These are phyloP conservation scores for Pollicipes pollicipes DNA, from an alignment of 1,140 invertebrate species.

Conservation along the genomic window DNA sequence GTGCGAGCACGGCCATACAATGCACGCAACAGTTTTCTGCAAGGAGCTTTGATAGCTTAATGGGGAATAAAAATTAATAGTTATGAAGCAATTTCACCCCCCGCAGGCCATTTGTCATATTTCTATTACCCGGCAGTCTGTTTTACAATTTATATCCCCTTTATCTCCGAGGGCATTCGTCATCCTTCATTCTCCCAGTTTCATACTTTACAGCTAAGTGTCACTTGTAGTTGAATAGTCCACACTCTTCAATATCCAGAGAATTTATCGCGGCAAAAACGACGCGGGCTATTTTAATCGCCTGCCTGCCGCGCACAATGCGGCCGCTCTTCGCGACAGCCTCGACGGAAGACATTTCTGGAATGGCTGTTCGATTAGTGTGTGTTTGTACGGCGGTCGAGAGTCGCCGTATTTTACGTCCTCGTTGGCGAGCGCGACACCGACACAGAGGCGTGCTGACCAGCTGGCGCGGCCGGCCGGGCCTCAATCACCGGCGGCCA, in stretches of 20 bases:
- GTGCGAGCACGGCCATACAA: not conserved
- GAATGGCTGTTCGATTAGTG: not conserved
- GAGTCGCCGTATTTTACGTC: not conserved
- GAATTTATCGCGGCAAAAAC: not conserved
- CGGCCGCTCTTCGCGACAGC: not conserved
- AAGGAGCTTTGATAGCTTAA: constrained; percentile 2
- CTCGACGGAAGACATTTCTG: no score
- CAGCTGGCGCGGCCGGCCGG: no score
- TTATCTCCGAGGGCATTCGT: not conserved
- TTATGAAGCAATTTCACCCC: constrained; percentile 1
- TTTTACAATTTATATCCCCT: not conserved
- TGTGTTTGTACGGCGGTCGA: not conserved
- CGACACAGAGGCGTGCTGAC: no score
- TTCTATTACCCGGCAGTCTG: not conserved
- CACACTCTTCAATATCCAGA: not conserved
- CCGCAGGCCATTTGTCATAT: not conserved
- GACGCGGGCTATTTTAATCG: not conserved
- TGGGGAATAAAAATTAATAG: not conserved
- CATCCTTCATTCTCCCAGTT: not conserved
- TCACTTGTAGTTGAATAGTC: not conserved
- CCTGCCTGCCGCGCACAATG: not conserved
- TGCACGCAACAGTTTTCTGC: not conserved
- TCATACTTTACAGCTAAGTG: constrained; percentile 2
- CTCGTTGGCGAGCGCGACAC: no score
- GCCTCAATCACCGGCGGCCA: no score